phyloP scores from a whole-genome alignment of 2,888 invertebrate species.

The Patella caerulea region DNA sequence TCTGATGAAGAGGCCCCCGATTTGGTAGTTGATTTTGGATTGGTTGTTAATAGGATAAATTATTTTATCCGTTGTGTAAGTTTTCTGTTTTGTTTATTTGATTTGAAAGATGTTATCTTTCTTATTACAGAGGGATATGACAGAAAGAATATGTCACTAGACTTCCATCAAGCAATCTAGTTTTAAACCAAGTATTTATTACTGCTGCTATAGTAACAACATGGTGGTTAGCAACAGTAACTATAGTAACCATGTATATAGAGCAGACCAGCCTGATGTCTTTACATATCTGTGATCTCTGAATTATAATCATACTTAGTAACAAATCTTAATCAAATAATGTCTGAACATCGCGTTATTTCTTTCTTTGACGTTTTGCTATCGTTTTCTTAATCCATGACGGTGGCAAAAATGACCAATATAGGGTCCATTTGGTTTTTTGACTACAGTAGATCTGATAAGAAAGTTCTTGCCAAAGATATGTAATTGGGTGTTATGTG shows the following conservation, averaged over 20 bases:
- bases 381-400: too few species aligned
- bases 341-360: too few species aligned
- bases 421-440: too few species aligned
- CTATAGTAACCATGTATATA: not conserved
- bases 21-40: not conserved
- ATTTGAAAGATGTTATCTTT: constrained; percentile 18
- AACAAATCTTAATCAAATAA: too few species aligned
- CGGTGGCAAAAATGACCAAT: too few species aligned
- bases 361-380: too few species aligned
- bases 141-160: constrained; percentile 62
- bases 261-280: not conserved
- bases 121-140: constrained; percentile 62
- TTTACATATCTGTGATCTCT: not conserved
- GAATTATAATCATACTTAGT: not conserved
- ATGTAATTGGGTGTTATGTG: too few species aligned
- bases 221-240: not conserved
- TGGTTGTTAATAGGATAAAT: not conserved
- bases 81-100: not conserved
- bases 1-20: too few species aligned
- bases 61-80: not conserved
- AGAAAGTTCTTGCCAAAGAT: too few species aligned
- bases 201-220: constrained; percentile 4
- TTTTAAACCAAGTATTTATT: constrained; percentile 1
- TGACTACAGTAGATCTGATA: too few species aligned
- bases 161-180: not conserved